Evolutionary conservation across 2,888 invertebrate species (phyloP).

Genomic region (Spodoptera exigua): DNA sequence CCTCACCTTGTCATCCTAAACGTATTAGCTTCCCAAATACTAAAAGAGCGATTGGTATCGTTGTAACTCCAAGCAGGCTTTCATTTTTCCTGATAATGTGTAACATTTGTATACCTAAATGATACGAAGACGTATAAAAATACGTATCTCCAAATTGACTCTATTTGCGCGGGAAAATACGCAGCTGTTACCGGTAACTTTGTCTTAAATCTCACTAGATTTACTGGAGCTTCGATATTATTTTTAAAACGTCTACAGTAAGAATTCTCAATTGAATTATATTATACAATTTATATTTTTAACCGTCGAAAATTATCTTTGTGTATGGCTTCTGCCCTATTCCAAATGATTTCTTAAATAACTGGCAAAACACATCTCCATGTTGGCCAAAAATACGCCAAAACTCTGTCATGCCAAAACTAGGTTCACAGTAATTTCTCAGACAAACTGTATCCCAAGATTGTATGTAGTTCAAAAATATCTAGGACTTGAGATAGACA

Average conservation of each 20-base stretch:
- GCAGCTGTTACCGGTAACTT: conserved; percentile 11
- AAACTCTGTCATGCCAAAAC: too few species aligned
- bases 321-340: too few species aligned
- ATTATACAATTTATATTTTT: too few species aligned
- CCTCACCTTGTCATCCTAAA: too few species aligned
- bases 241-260: too few species aligned
- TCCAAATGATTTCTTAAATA: too few species aligned
- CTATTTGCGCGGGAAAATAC: conserved; percentile 11
- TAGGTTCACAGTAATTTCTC: background rate
- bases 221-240: conserved; percentile 8
- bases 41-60: conserved; percentile 1
- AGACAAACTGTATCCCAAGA: conserved; percentile 1
- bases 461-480: too few species aligned
- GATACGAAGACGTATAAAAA: conserved; percentile 10
- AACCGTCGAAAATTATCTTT: too few species aligned
- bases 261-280: too few species aligned
- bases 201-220: conserved; percentile 3
- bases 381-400: too few species aligned
- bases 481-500: too few species aligned
- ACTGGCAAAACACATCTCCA: too few species aligned
- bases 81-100: conserved; percentile 8
- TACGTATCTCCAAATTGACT: conserved; percentile 23
- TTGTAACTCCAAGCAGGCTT: conserved; percentile 6
- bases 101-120: conserved; percentile 23
- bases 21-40: background rate